Evolutionary conservation across 2,888 invertebrate genomes (phyloP).

Genomic region (Dryobota labecula): DNA sequence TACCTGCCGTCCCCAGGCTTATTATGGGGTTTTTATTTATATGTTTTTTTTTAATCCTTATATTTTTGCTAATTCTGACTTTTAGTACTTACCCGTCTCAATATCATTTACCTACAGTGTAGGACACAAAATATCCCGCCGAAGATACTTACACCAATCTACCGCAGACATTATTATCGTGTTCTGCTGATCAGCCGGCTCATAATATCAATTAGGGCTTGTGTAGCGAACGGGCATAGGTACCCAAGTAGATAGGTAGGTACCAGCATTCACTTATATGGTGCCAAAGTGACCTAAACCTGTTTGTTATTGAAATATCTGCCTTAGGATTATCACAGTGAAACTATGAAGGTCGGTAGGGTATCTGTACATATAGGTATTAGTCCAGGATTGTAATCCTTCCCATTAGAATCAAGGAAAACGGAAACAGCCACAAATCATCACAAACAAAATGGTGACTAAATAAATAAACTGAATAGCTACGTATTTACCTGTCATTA

Average conservation of each 20-base stretch:
- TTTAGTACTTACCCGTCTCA: not conserved
- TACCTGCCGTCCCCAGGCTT: no score
- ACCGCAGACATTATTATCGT: slow-evolving; percentile 8
- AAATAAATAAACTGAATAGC: slow-evolving; percentile 19
- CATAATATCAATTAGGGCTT: slow-evolving; percentile 55
- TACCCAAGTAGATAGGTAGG: slow-evolving; percentile 26
- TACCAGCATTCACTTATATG: slow-evolving; percentile 63
- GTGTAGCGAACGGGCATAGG: slow-evolving; percentile 28
- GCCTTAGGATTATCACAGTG: slow-evolving; percentile 36
- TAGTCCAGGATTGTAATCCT: slow-evolving; percentile 1
- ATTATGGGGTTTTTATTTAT: not conserved
- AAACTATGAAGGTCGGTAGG: slow-evolving; percentile 11
- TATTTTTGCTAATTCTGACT: not conserved
- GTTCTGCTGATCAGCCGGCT: slow-evolving; percentile 29
- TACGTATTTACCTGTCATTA: slow-evolving; percentile 2
- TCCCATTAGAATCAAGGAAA: slow-evolving; percentile 42
- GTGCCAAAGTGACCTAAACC: slow-evolving; percentile 67
- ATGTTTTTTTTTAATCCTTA: not conserved
- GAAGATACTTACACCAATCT: slow-evolving; percentile 16
- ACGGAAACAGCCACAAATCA: slow-evolving; percentile 32
- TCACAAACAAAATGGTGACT: slow-evolving; percentile 39
- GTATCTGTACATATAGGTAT: slow-evolving; percentile 2
- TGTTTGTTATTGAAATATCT: slow-evolving; percentile 63
- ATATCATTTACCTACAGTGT: not conserved
- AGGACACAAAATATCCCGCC: not conserved